A percentile compares a stretch with the other conserved stretches of the same genome.
Conservation (phyloP, 2,797 vertebrate genomes). For the Rhinogobio ventralis region DNA sequence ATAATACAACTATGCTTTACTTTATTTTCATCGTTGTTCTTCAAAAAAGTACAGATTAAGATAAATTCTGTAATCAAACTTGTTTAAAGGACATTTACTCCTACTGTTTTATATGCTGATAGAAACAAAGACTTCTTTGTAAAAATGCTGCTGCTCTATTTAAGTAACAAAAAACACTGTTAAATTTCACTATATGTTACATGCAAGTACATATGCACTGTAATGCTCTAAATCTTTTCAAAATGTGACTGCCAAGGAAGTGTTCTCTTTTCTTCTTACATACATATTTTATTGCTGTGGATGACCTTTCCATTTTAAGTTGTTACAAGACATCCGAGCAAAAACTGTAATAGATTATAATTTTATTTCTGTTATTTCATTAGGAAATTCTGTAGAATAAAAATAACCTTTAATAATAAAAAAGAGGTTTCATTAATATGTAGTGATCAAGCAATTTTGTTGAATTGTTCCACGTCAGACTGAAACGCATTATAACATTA, state of each 20-base stretch:
- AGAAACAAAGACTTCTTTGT: neutral
- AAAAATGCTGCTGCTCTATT: neutral
- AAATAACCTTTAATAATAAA: constrained; percentile 19
- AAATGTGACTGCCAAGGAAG: constrained; percentile 1
- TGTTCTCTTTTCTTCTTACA: neutral
- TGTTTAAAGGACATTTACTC: neutral
- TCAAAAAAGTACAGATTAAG: neutral
- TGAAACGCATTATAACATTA: neutral
- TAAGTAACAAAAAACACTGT: constrained; percentile 7
- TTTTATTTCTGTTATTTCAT: no score
- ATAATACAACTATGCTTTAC: neutral
- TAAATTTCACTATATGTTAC: neutral
- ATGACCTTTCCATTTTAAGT: neutral
- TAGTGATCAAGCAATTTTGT: neutral
- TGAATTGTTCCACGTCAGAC: neutral
- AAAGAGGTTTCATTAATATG: neutral
- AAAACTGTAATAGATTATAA: no score
- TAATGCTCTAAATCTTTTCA: neutral
- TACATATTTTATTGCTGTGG: neutral
- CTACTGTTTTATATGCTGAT: neutral
- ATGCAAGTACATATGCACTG: neutral
- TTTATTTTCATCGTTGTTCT: neutral
- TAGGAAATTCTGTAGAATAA: constrained; percentile 7
- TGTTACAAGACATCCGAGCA: neutral
- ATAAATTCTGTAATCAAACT: neutral